Base-by-base conservation (phyloP, 2,888 invertebrate species). In the Lapara coniferarum region DNA sequence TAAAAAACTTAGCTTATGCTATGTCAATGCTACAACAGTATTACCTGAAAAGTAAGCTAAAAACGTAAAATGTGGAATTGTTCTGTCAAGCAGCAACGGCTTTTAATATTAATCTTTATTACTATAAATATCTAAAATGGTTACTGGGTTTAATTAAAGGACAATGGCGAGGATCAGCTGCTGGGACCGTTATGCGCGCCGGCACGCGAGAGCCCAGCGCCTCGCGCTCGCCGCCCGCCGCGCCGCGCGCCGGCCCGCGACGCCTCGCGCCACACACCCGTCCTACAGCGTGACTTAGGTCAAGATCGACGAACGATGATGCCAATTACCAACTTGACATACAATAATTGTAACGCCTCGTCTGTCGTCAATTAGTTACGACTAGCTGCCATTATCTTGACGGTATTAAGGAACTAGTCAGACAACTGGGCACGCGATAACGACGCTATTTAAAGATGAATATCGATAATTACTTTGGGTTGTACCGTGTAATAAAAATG, bases 91-190 rank as follows among this genome's bases (percentile, higher is more conserved):
- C 44, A 59, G 16, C 44, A 49, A 19, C 19, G 19, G 63, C 49
- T 46, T 63, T 30, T 56, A 37, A 59, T 68, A 59, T 68, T 68
- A 58, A 59, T 63, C 53, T 53, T 14, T 44, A 37, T 59, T 63
- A 58, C 58, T 57, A 69, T 51, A 69, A 57, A 66, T 70, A 75
- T 69, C 63, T 55, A 51, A 63, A 53, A 53, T 63, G 55, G 53
- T 84, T 85, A 85, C 81, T 79, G 81, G 73, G 81, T 85, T 87
- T 89, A 91, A 92, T 92, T 92, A 89, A 86, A 85, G 79, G 82
- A 88, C 83, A 85, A 84, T 86, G 82, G 79, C 71, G 71, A 78
- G 83, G 82, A 87, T 92, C 92, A 92, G 92, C 91, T 92, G 93
- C 89, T 78, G 73, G 77, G 79, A 83, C 89, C 91, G 91, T 91